phyloP scores from a whole-genome alignment of 2,113 vertebrate species.

The Lates calcarifer region DNA sequence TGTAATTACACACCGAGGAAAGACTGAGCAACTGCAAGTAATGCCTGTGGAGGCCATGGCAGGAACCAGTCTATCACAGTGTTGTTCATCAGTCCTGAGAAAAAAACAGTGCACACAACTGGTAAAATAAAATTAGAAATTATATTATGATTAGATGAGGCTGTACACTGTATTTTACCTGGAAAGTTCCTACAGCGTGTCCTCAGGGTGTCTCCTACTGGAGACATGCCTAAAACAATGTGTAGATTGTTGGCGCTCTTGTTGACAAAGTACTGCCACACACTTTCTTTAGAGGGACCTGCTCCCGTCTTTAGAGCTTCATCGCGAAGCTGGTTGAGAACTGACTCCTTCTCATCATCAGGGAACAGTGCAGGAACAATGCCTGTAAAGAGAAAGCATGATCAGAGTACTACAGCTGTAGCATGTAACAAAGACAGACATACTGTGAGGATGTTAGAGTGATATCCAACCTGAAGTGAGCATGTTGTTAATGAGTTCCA shows the following conservation, averaged over 20 bases:
- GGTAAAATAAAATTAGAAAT: slow-evolving; percentile 4
- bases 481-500: slow-evolving; percentile 99
- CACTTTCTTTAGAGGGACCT: slow-evolving; percentile 89
- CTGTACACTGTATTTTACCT: slow-evolving; percentile 81
- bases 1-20: slow-evolving; percentile 88
- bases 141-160: background rate
- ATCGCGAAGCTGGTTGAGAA: slow-evolving; percentile 88
- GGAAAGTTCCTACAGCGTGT: slow-evolving; percentile 96
- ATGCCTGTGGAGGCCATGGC: slow-evolving; percentile 94
- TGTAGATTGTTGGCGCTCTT: slow-evolving; percentile 95
- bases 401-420: background rate
- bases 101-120: background rate
- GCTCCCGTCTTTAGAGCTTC: slow-evolving; percentile 88
- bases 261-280: slow-evolving; percentile 96
- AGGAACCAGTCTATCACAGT: slow-evolving; percentile 98
- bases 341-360: slow-evolving; percentile 92
- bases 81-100: slow-evolving; percentile 94
- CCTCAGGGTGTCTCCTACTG: slow-evolving; percentile 91
- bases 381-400: slow-evolving; percentile 79
- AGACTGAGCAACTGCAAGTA: slow-evolving; percentile 91
- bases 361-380: slow-evolving; percentile 95
- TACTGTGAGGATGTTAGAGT: background rate
- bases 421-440: slow-evolving; percentile 14
- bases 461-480: slow-evolving; percentile 91
- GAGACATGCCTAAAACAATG: slow-evolving; percentile 95